Conservation (phyloP, 2,113 vertebrate species). For the Clarias gariepinus region DNA sequence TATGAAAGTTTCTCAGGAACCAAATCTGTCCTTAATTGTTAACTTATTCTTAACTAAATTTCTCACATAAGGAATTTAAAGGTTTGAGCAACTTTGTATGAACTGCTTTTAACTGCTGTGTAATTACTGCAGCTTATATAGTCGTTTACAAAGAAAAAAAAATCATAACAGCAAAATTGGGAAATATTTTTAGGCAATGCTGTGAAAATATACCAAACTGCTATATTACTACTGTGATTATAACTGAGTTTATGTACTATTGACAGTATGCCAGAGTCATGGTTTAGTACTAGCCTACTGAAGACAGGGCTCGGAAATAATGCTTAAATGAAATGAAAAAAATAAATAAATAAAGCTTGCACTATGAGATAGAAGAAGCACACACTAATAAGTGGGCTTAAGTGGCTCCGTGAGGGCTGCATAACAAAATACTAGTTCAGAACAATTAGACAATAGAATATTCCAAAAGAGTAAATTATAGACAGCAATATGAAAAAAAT, state of each 20-base stretch:
- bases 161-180: no score
- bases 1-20: no score
- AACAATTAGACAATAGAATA: background rate
- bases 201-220: no score
- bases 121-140: no score
- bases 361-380: background rate
- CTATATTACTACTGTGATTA: background rate
- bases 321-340: background rate
- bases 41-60: no score
- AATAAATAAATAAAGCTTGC: background rate
- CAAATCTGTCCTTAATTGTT: no score
- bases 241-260: background rate
- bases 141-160: no score
- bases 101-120: no score
- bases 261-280: background rate
- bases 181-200: no score
- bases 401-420: background rate
- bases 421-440: background rate
- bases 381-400: background rate
- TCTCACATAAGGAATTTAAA: no score
- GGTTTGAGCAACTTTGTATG: no score
- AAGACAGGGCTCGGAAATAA: background rate
- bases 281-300: background rate
- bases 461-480: background rate
- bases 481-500: background rate